These are phyloP conservation scores for Amyelois transitella DNA, from an alignment of 1,140 invertebrate genomes.

Conservation along the genomic window DNA sequence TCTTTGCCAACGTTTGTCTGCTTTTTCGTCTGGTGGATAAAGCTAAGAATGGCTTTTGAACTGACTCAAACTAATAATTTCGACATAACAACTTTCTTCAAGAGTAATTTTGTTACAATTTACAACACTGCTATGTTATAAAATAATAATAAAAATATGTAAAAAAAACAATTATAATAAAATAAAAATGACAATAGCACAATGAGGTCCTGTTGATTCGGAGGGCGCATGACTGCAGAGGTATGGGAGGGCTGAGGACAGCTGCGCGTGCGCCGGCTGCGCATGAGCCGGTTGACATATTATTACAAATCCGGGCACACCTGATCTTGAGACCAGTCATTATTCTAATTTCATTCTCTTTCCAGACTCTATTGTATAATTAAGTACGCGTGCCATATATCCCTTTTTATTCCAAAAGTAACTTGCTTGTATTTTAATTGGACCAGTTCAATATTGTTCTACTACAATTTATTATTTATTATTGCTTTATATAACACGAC, in stretches of 20 bases:
- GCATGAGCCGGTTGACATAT: conserved; percentile 53
- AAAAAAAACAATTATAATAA: conserved; percentile 32
- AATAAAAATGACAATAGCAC: conserved; percentile 13
- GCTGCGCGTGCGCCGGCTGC: conserved; percentile 66
- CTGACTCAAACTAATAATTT: too few species aligned
- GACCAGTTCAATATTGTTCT: conserved; percentile 1
- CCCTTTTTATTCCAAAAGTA: conserved; percentile 20
- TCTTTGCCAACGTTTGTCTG: too few species aligned
- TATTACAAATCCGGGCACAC: conserved; percentile 63
- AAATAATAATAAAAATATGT: conserved; percentile 9
- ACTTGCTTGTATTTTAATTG: conserved; percentile 12
- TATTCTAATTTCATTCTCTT: conserved; percentile 55
- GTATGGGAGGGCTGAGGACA: conserved; percentile 54
- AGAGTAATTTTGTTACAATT: too few species aligned
- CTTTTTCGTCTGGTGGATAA: too few species aligned
- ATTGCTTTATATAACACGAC: not conserved
- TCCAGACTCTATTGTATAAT: conserved; percentile 32
- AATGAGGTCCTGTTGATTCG: conserved; percentile 50
- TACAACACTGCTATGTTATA: too few species aligned
- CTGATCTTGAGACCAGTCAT: conserved; percentile 61
- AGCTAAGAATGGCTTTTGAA: too few species aligned
- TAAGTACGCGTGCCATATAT: conserved; percentile 32
- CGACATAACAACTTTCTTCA: too few species aligned
- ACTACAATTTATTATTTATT: not conserved
- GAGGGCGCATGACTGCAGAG: conserved; percentile 37